Evolutionary conservation across 2,113 vertebrate genomes (phyloP).

Genomic region (Falcunculus frontatus): DNA sequence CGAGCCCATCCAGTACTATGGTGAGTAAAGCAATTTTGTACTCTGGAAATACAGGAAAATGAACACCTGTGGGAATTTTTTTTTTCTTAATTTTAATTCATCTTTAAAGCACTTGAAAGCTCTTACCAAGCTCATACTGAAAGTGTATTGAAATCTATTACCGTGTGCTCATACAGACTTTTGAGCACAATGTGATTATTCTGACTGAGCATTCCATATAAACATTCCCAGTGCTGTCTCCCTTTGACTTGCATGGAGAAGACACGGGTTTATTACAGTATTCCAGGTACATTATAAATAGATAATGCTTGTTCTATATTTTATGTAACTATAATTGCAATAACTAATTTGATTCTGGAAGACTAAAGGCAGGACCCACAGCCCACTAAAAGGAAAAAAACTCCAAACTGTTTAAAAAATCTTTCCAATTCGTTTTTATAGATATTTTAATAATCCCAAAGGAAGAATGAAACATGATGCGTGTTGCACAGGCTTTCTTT

Average conservation of each 20-base stretch:
- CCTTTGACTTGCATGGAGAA: background rate
- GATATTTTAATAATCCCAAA: background rate
- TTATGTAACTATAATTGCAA: background rate
- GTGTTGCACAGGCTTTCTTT: background rate
- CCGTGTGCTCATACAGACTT: background rate
- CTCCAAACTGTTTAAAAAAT: background rate
- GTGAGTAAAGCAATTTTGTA: conserved; percentile 68
- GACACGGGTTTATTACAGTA: background rate
- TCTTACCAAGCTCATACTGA: background rate
- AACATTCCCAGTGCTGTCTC: background rate
- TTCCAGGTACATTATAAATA: background rate
- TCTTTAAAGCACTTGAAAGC: background rate
- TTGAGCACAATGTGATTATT: background rate
- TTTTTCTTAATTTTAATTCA: background rate
- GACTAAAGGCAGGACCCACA: background rate
- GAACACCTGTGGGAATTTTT: background rate
- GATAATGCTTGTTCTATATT: background rate
- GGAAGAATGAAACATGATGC: background rate
- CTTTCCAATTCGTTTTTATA: background rate
- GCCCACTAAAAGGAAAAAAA: background rate
- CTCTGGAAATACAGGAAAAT: background rate
- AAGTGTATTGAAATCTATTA: background rate
- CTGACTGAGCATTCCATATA: background rate
- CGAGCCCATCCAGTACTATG: conserved; percentile 84
- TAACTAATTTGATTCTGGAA: background rate